Conservation (phyloP, 2,888 invertebrate genomes). For the Gortyna flavago region DNA sequence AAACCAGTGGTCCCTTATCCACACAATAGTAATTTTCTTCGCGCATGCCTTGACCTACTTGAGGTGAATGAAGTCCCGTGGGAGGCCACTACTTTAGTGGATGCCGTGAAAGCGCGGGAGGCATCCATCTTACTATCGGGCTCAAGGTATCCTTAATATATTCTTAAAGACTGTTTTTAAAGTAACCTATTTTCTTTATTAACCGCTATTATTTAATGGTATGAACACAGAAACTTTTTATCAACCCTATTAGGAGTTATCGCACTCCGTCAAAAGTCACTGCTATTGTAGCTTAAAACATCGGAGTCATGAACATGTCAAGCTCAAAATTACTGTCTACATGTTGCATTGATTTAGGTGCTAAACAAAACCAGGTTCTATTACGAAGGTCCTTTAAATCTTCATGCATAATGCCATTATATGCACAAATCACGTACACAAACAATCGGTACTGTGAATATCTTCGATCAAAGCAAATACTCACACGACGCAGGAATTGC, state of each 20-base stretch:
- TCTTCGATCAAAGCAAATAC: slow-evolving; percentile 33
- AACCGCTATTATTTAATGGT: neutral
- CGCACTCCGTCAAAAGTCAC: too few species aligned
- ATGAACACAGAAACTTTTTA: neutral
- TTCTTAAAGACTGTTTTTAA: slow-evolving; percentile 33
- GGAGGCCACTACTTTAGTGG: slow-evolving; percentile 45
- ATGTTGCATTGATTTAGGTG: neutral
- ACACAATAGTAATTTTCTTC: slow-evolving; percentile 50
- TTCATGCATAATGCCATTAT: slow-evolving; percentile 4
- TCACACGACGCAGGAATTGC: slow-evolving; percentile 19
- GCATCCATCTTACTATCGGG: slow-evolving; percentile 59
- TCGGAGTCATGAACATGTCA: neutral
- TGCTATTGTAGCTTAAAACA: neutral
- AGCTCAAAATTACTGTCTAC: neutral
- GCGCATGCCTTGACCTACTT: slow-evolving; percentile 58
- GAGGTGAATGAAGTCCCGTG: slow-evolving; percentile 53
- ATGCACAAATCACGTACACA: slow-evolving; percentile 25
- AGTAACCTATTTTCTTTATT: slow-evolving; percentile 16
- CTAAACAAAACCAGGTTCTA: neutral
- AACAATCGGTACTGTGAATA: slow-evolving; percentile 15
- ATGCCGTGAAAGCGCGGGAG: slow-evolving; percentile 46
- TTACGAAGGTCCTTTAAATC: slow-evolving; percentile 1
- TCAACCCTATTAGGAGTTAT: neutral
- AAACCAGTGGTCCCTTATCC: slow-evolving; percentile 8
- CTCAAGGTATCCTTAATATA: slow-evolving; percentile 32